phyloP scores from a whole-genome alignment of 1,140 invertebrate species.

The Centruroides sculpturatus region DNA sequence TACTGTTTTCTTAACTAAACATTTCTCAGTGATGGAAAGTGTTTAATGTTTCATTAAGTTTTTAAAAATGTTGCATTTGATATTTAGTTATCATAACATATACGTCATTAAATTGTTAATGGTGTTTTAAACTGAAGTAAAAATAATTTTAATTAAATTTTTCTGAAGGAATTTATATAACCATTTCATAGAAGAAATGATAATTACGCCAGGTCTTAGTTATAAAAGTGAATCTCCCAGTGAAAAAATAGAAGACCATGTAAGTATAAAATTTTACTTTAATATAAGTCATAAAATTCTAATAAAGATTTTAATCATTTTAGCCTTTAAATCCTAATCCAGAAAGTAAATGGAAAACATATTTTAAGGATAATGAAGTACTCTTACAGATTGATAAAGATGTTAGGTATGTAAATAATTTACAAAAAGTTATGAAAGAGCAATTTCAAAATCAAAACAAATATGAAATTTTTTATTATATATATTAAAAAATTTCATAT shows the following conservation, averaged over 20 bases:
- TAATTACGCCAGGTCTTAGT: conserved; percentile 7
- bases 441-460: neutral
- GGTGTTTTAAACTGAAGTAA: too few relatives aligned
- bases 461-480: too few relatives aligned
- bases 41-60: too few relatives aligned
- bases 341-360: conserved; percentile 81
- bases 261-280: conserved; percentile 1
- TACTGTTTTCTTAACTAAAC: too few relatives aligned
- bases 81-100: too few relatives aligned
- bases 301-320: neutral
- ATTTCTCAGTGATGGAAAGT: too few relatives aligned
- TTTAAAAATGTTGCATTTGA: too few relatives aligned
- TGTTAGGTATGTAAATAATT: conserved; percentile 46
- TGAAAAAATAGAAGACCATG: conserved; percentile 16
- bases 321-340: conserved; percentile 67
- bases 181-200: conserved; percentile 13
- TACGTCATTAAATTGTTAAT: too few relatives aligned
- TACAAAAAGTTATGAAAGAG: neutral
- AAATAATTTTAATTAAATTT: neutral
- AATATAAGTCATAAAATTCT: neutral
- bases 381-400: conserved; percentile 94
- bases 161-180: conserved; percentile 49
- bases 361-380: conserved; percentile 94
- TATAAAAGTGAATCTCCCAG: conserved; percentile 4
- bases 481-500: too few relatives aligned